These are phyloP conservation scores for Zaprionus vittiger DNA, from an alignment of 1,140 invertebrate genomes.

Conservation along the genomic window DNA sequence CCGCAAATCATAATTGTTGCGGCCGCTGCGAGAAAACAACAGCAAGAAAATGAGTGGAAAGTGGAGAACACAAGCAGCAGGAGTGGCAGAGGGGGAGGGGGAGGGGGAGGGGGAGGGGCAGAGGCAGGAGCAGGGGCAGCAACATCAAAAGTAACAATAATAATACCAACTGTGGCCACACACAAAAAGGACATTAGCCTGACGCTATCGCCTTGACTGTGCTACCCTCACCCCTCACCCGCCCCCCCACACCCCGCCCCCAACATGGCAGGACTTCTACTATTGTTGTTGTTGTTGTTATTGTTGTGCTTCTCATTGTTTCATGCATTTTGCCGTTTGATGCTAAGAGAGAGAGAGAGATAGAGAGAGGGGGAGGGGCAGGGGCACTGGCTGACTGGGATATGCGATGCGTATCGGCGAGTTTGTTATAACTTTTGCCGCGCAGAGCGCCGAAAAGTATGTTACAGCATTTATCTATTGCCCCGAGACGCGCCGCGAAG, in stretches of 20 bases:
- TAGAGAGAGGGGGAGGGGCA: not conserved
- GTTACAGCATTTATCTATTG: constrained; percentile 54
- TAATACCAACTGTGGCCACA: constrained; percentile 52
- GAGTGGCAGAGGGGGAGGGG: not conserved
- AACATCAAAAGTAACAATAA: constrained; percentile 42
- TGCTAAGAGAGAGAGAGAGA: not conserved
- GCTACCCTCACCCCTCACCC: not conserved
- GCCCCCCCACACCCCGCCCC: too few relatives aligned
- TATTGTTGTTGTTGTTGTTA: constrained; percentile 35
- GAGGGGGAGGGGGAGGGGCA: too few relatives aligned
- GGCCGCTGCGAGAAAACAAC: constrained; percentile 45
- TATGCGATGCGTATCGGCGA: constrained; percentile 61
- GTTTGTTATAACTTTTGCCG: constrained; percentile 52
- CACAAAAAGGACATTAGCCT: constrained; percentile 68
- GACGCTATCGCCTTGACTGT: constrained; percentile 47
- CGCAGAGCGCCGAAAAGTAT: constrained; percentile 48
- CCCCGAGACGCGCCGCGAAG: constrained; percentile 26
- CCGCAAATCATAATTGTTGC: constrained; percentile 79
- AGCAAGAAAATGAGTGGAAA: constrained; percentile 15
- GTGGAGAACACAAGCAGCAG: not conserved
- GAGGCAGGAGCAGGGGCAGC: not conserved
- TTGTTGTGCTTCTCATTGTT: constrained; percentile 57
- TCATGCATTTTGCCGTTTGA: constrained; percentile 55
- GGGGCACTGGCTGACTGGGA: not conserved
- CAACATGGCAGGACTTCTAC: not conserved